Evolutionary conservation across 2,888 invertebrate genomes (phyloP), one percentile per base, ranked within the genome.

Genomic region (Stenchaetothrips biformis): DNA sequence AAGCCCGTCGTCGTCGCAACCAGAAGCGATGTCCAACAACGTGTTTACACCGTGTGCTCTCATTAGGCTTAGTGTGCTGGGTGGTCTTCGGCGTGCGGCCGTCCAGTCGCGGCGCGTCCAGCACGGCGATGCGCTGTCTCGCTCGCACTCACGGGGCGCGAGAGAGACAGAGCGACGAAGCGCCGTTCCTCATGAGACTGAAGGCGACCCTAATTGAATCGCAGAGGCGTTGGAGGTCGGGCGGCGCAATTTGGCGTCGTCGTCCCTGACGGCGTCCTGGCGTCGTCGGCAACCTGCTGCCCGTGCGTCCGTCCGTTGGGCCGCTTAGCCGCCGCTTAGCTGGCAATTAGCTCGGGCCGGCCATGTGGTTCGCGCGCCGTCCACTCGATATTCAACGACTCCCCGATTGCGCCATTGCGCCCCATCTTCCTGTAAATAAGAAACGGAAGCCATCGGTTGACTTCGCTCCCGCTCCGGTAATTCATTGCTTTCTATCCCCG

Each of bases 321-420:
- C 67, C 67, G 11, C 25, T 21, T 21, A 21, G 21, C 62, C 21
- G 9, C 62, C 21, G 9, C 25, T 74, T 25, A 59, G 11, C 25
- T 74, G 21, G 67, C 67, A 74, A 74, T 74, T 74, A 74, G 67
- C 67, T 67, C 67, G 53, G 13, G 13, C 13, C 59, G 13, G 59
- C 59, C 59, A 59, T 59, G 59, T 59, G 59, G 59, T 13, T 13
- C 59, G 59, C 59, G 59, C 6, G 13, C 59, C 18, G 59, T 74
- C 67, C 67, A 74, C 67, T 74, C 67, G 67, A 74, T 74, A 74
- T 74, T 74, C 67, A 74, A 74, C 67, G 67, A 74, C 67, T 25
- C 67, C 9, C 59, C 59, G 59, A 59, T 59, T 16, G 16, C 53
- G 67, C 9, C 67, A 21, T 21, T 67, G 9, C 67, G 67, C 21